Evolutionary conservation across 2,113 vertebrate genomes (phyloP), one percentile per base, ranked within the genome.

Genomic region (Erythrocercus mccallii): DNA sequence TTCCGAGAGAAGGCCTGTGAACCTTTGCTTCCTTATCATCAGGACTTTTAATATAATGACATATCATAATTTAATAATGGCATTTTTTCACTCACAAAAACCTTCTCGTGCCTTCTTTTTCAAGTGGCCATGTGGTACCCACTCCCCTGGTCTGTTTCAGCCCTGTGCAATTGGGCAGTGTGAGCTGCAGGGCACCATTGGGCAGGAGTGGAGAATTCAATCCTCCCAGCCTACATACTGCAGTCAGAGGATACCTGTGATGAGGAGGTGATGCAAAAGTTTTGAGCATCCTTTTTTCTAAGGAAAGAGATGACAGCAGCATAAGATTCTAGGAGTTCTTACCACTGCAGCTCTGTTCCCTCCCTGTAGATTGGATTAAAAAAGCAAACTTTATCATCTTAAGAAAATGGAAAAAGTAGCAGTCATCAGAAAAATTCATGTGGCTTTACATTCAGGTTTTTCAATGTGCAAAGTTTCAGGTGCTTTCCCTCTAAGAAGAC

Each of bases 141-240:
- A 2, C 23, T 47, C 30, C 30, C 19, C 16, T 45, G 50, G 3
- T 56, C 5, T 58, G 1, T 17, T 47, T 57, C 42, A 47, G 20
- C 20, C 9, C 28, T 2, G 0, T 48, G 73, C 20, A 1, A 64
- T 68, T 42, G 56, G 10, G 56, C 44, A 64, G 18, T 0, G 0
- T 16, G 44, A 73, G 23, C 50, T 86, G 38, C 27, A n/a, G 56
- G 42, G 12, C 33, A 6, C 15, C 1, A 0, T 6, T 61, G 37
- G 47, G 28, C 35, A 58, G 74, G 35, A 48, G 38, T 25, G 28
- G 24, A 62, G 54, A 85, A 25, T 57, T 35, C 38, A 47, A 68
- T 77, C n/a, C 27, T 81, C n/a, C 23, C 58, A 38, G 42, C 11
- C n/a, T 17, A 6, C 2, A 1, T 57, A 5, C 33, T n/a, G 42